Evolutionary conservation across 35 echinoderm and acorn worm species (phyloP), one percentile per base, ranked within the genome.

Genomic region (Antedon bifida): DNA sequence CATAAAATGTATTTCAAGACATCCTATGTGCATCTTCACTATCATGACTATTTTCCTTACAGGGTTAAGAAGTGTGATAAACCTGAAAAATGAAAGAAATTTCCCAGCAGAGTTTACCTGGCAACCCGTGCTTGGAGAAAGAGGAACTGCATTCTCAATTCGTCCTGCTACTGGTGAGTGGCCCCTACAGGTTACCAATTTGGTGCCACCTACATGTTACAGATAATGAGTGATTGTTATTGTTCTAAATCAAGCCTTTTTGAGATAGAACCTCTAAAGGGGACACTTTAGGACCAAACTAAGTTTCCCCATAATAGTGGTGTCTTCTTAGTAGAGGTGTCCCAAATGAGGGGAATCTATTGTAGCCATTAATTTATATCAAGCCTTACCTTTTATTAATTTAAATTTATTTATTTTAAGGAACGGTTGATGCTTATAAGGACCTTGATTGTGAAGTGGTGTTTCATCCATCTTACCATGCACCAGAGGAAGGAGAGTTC

Each of bases 361-460:
- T n/a, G n/a, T n/a, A 42, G 14, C 38, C 38, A 42, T 42, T 42
- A 7, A 42, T 42, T 42, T 42, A 4, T 14, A 4, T 42, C 4
- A 42, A 42, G 38, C 38, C 14, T 4, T 42, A n/a, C n/a, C n/a
- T 42, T 64, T 12, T 64, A 64, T 77, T 85, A 0, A 39, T 39
- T 2, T 23, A 29, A 76, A 5, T 85, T 36, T 36, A 19, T 77
- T 35, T 36, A 76, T 38, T 76, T 77, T 17, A 51, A 96, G 93
- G 93, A 34, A 86, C 87, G 35, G 93, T 97, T 0, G 93, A 97
- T 32, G 87, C 93, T 19, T 89, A 85, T 82, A 91, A 97, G 34
- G 93, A 97, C 34, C 73, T 97, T 11, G 93, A 97, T 32, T 97
- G 89, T 97, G 93, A 97, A 34, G 93, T 97, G 0, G 93, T 92